Evolutionary conservation across 2,888 invertebrate species (phyloP), one percentile per base, ranked within the genome.

Genomic region (Yponomeuta malinellus): DNA sequence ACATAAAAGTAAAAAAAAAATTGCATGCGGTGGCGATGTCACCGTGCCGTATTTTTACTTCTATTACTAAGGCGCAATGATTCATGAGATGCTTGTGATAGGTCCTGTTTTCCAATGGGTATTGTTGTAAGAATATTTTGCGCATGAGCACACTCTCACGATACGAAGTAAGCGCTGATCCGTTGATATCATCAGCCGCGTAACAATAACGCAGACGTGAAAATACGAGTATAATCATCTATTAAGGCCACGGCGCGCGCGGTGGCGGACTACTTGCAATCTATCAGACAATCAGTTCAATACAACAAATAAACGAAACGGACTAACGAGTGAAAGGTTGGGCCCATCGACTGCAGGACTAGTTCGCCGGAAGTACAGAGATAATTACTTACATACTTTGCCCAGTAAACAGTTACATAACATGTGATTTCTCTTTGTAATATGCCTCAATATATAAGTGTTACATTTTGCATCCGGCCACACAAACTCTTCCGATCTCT

Each of bases 401-500:
- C 31, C 70, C 10, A 70, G 37, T 37, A 70, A 70, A 63, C 48
- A 9, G 63, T 70, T 70, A 43, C 63, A 37, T 70, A 70, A 70
- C 63, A 48, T 12, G 2, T 69, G 52, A 52, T 69, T 69, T 69
- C 70, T 70, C 70, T 63, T 63, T 63, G 37, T 63, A 31, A 70
- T 63, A 3, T 70, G 63, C 6, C 23, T 70, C 15, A 12, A 37
- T 70, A 70, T 70, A 69, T 63, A 70, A 63, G 63, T 37, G 63
- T 33, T 31, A 37, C 33, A 63, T n/a, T 63, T 43, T 70, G 63
- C 63, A 63, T 70, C 70, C 70, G 70, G 63, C 29, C 33, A 33
- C 70, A 63, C 63, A 70, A 70, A 63, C 23, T n/a, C 33, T 70
- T 70, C 37, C 70, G 70, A 70, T 70, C 63, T 70, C 70, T 29